A percentile compares a stretch with the other conserved stretches of the same genome.
These are phyloP conservation scores for Habroteleia sp. DNA, from an alignment of 2,888 invertebrate genomes.

Conservation along the genomic window DNA sequence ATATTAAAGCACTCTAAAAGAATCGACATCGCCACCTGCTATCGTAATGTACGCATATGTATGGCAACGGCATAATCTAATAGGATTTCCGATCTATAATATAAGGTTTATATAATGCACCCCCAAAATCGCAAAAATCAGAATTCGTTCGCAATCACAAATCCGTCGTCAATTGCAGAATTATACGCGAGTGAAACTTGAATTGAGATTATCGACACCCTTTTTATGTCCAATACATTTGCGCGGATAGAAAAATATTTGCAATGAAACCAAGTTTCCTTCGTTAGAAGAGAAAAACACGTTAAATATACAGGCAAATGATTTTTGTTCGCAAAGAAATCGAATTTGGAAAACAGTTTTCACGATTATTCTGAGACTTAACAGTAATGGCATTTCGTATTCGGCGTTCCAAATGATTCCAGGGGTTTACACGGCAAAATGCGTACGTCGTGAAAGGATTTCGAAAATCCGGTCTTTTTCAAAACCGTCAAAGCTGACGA, in stretches of 20 bases:
- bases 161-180: constrained; percentile 15
- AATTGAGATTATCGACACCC: constrained; percentile 13
- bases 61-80: constrained; percentile 72
- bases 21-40: constrained; percentile 74
- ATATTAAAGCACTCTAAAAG: constrained; percentile 75
- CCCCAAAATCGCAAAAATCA: constrained; percentile 18
- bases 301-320: constrained; percentile 29
- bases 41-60: constrained; percentile 74
- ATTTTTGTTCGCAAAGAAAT: constrained; percentile 44
- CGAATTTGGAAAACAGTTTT: constrained; percentile 35
- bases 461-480: constrained; percentile 61
- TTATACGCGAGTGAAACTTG: constrained; percentile 6
- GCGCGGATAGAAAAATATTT: not conserved
- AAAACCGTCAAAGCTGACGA: constrained; percentile 62
- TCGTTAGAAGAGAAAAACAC: constrained; percentile 2
- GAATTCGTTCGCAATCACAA: constrained; percentile 18
- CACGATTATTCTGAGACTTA: constrained; percentile 47
- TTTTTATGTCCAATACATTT: constrained; percentile 13
- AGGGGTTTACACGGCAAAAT: constrained; percentile 67
- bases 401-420: constrained; percentile 63
- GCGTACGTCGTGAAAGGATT: constrained; percentile 63
- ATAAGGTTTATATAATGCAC: constrained; percentile 60
- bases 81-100: constrained; percentile 75
- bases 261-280: not conserved
- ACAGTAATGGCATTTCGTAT: constrained; percentile 58